phyloP scores from a whole-genome alignment of 92 coral and sea anemone species.

The Palythoa caribaeorum region DNA sequence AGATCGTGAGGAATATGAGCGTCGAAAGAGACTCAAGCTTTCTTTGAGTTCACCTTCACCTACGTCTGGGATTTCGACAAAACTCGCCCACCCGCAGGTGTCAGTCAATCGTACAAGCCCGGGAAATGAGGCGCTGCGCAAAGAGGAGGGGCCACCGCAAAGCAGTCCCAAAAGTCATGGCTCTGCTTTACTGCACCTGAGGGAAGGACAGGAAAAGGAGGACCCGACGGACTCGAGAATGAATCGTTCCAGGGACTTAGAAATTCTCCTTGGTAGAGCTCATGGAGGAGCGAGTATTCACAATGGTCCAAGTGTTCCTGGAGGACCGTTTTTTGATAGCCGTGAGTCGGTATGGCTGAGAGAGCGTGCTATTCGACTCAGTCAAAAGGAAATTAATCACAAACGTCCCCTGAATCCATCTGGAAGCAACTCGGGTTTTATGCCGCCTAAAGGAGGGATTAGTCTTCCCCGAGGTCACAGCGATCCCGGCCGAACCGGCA shows the following conservation, averaged over 20 bases:
- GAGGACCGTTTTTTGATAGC: constrained; percentile 55
- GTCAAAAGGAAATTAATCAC: constrained; percentile 69
- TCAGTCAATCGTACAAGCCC: constrained; percentile 46
- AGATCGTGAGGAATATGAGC: constrained; percentile 81
- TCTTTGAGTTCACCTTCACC: constrained; percentile 57
- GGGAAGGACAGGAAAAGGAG: constrained; percentile 50
- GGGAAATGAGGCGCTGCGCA: constrained; percentile 48
- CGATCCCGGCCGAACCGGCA: constrained; percentile 53
- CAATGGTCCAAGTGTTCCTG: constrained; percentile 41
- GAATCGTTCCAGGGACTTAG: constrained; percentile 38
- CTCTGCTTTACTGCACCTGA: constrained; percentile 35
- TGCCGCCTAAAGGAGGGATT: constrained; percentile 73
- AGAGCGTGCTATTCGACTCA: constrained; percentile 71
- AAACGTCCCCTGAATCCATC: constrained; percentile 62
- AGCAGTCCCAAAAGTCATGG: constrained; percentile 53
- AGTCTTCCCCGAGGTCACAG: constrained; percentile 64
- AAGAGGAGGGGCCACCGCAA: constrained; percentile 58
- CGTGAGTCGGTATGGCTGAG: constrained; percentile 86
- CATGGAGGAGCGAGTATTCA: constrained; percentile 26
- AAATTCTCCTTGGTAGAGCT: constrained; percentile 37
- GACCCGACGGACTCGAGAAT: constrained; percentile 31
- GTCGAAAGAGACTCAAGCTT: constrained; percentile 76
- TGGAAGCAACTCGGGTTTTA: constrained; percentile 61
- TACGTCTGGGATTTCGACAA: constrained; percentile 38
- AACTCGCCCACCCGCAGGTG: constrained; percentile 40